phyloP scores from a whole-genome alignment of 2,113 vertebrate genomes.

The Burhinus oedicnemus region DNA sequence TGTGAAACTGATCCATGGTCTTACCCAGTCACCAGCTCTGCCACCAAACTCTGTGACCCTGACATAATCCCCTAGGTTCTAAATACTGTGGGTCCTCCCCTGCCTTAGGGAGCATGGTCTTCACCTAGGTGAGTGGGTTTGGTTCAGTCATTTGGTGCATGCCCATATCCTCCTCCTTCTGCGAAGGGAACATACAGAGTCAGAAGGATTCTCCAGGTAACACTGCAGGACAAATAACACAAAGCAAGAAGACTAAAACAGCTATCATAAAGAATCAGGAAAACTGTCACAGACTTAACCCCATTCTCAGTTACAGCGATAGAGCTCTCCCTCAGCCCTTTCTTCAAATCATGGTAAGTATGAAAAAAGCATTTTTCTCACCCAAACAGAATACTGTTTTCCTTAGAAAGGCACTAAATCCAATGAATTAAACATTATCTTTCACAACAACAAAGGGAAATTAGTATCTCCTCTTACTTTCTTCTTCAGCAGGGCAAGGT shows the following conservation, averaged over 20 bases:
- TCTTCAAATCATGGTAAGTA: constrained; percentile 65
- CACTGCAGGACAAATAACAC: not conserved
- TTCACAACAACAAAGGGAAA: constrained; percentile 63
- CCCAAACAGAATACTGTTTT: constrained; percentile 69
- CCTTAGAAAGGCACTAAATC: constrained; percentile 65
- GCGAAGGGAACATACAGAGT: not conserved
- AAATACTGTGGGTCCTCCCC: accelerated
- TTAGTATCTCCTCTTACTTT: constrained; percentile 57
- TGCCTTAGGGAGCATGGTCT: not conserved
- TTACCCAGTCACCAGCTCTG: not conserved
- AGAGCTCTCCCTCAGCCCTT: constrained; percentile 43
- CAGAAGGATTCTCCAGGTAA: not conserved
- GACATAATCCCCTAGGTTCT: not conserved
- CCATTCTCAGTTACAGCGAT: not conserved
- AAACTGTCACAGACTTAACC: not conserved
- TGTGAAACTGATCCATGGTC: not conserved
- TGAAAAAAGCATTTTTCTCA: constrained; percentile 72
- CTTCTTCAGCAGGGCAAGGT: constrained; percentile 40
- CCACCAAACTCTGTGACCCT: not conserved
- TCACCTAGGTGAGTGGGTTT: accelerated
- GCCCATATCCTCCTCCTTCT: not conserved
- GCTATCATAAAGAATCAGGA: constrained; percentile 28
- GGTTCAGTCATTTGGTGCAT: accelerated
- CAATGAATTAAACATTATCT: constrained; percentile 71
- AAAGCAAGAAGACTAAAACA: not conserved